Evolutionary conservation across 1,140 invertebrate genomes (phyloP).

Genomic region (Akabosia matsudoensis): DNA sequence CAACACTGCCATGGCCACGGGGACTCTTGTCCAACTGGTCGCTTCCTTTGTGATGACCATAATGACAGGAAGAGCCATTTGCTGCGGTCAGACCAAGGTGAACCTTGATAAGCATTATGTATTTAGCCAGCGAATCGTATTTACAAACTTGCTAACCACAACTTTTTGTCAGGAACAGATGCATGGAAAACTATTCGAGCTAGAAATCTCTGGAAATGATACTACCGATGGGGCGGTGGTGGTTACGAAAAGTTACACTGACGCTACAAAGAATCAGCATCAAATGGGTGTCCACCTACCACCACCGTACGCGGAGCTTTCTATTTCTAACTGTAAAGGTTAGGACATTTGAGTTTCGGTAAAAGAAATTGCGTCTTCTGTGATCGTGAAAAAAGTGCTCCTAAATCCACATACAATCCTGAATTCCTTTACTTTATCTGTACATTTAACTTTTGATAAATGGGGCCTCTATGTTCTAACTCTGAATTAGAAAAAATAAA

Average conservation of each 20-base stretch:
- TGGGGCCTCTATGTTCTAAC: too few species aligned
- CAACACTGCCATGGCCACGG: background rate
- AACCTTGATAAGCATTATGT: background rate
- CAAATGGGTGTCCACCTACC: background rate
- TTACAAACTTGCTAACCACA: background rate
- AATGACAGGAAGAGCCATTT: background rate
- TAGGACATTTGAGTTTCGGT: background rate
- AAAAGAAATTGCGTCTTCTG: background rate
- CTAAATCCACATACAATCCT: background rate
- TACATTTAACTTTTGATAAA: too few species aligned
- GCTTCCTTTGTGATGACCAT: background rate
- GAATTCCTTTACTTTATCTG: too few species aligned
- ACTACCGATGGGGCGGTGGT: background rate
- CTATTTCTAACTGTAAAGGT: background rate
- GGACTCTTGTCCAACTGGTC: background rate
- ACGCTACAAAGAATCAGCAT: background rate
- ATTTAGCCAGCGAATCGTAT: background rate
- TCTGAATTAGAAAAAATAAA: background rate
- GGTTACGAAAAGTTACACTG: background rate
- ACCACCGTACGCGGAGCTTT: background rate
- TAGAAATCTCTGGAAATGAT: constrained; percentile 5
- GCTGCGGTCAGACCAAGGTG: constrained; percentile 6
- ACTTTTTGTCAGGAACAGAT: background rate
- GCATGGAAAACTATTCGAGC: constrained; percentile 9
- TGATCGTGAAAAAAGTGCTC: background rate